Evolutionary conservation across 2,113 vertebrate species (phyloP).

Genomic region (Phocoena sinus): DNA sequence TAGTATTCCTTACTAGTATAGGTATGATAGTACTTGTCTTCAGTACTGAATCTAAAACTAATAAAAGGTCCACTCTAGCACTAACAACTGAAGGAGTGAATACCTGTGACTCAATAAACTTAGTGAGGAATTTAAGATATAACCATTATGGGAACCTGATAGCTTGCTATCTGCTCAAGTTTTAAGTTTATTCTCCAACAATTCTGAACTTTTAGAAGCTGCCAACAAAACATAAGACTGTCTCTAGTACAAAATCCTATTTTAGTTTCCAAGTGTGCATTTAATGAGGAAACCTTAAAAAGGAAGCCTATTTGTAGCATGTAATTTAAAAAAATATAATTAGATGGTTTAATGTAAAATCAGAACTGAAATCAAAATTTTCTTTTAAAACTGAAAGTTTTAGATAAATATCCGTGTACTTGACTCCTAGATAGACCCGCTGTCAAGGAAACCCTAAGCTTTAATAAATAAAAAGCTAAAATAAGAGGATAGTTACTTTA

Average conservation of each 20-base stretch:
- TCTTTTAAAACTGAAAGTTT: neutral
- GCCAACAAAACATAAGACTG: neutral
- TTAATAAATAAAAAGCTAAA: neutral
- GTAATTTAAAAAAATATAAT: neutral
- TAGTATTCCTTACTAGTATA: neutral
- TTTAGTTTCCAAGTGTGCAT: neutral
- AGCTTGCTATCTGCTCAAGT: neutral
- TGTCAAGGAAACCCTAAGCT: neutral
- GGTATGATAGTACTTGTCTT: neutral
- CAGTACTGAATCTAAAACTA: neutral
- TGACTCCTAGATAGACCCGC: neutral
- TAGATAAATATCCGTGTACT: neutral
- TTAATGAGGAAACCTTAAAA: neutral
- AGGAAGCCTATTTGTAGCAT: neutral
- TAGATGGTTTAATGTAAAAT: neutral
- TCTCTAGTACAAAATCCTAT: neutral
- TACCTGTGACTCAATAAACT: neutral
- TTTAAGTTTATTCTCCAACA: neutral
- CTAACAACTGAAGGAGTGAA: neutral
- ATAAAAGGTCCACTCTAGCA: neutral
- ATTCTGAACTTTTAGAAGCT: neutral
- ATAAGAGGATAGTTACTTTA: neutral
- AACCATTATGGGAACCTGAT: neutral
- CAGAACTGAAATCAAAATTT: neutral
- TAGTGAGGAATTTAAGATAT: neutral